Evolutionary conservation across 2,113 vertebrate genomes (phyloP).

Genomic region (Rhizomys pruinosus): DNA sequence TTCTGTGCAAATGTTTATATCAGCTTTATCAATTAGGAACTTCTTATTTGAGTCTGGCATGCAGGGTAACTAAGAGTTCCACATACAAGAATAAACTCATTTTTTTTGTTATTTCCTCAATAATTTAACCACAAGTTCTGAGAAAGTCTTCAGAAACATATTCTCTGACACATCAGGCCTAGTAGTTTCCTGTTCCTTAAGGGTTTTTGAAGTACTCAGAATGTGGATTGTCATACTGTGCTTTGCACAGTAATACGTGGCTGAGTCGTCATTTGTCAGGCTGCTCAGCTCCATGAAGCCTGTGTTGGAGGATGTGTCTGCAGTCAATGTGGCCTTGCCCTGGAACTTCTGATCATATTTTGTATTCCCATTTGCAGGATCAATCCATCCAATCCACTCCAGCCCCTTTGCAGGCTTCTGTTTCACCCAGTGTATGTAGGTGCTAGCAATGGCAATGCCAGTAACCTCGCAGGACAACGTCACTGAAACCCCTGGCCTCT

Average conservation of each 20-base stretch:
- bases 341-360: neutral
- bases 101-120: too few relatives aligned
- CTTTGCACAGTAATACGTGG: too few relatives aligned
- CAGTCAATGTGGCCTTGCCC: neutral
- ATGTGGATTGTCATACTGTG: too few relatives aligned
- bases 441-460: too few relatives aligned
- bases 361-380: neutral
- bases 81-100: too few relatives aligned
- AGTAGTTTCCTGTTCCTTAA: neutral
- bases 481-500: accelerated
- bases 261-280: neutral
- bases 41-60: too few relatives aligned
- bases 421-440: neutral
- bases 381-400: neutral
- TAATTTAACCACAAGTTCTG: neutral
- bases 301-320: neutral
- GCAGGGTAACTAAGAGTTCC: too few relatives aligned
- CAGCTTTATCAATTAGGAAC: too few relatives aligned
- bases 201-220: neutral
- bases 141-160: neutral
- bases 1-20: too few relatives aligned
- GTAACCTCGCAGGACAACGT: neutral
- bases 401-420: neutral
- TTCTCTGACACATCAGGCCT: neutral
- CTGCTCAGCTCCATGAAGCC: neutral